Conservation (phyloP, 2,113 vertebrate genomes). For the Elgaria multicarinata region DNA sequence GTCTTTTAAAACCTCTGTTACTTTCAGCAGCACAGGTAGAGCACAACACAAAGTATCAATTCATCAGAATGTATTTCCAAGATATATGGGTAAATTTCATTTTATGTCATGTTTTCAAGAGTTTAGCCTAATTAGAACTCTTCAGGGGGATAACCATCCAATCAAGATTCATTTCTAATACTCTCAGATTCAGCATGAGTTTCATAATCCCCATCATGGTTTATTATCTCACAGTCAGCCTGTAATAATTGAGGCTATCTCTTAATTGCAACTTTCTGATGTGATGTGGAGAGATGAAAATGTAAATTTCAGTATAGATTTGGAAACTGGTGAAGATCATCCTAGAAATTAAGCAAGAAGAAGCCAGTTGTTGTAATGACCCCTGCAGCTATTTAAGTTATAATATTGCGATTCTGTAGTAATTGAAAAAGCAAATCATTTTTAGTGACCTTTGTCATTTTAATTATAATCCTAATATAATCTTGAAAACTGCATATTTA, state of each 20-base stretch:
- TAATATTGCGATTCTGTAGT: constrained; percentile 3
- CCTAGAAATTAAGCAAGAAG: constrained; percentile 19
- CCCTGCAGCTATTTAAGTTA: background rate
- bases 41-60: constrained; percentile 29
- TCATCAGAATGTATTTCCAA: constrained; percentile 30
- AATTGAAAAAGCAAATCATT: constrained; percentile 29
- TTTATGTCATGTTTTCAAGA: background rate
- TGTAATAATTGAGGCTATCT: constrained; percentile 30
- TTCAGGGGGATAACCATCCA: background rate
- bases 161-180: constrained; percentile 16
- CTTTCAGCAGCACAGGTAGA: constrained; percentile 21
- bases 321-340: constrained; percentile 2
- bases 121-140: constrained; percentile 19
- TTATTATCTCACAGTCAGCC: constrained; percentile 33
- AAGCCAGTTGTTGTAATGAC: constrained; percentile 13
- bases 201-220: constrained; percentile 16
- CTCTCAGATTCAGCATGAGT: constrained; percentile 9
- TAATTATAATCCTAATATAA: constrained; percentile 35
- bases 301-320: background rate
- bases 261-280: constrained; percentile 28
- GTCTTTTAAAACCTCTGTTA: background rate
- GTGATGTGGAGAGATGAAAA: constrained; percentile 11
- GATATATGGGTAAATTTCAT: constrained; percentile 27
- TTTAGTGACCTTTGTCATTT: constrained; percentile 18
- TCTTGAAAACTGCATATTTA: constrained; percentile 12